Evolutionary conservation across 2,888 invertebrate genomes (phyloP).

Genomic region (Melanostoma scalare): DNA sequence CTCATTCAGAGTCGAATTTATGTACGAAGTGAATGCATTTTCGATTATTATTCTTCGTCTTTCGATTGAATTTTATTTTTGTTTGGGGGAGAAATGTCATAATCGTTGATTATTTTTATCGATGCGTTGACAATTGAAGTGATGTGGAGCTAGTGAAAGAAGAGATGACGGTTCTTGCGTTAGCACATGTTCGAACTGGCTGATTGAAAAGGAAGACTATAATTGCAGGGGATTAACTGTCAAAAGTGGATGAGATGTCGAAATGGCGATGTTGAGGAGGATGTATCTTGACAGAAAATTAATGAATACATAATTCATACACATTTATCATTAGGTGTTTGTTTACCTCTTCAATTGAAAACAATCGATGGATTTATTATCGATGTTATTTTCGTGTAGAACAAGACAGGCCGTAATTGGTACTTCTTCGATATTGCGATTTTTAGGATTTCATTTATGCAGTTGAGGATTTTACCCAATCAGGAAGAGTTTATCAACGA

Average conservation of each 20-base stretch:
- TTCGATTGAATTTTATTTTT: background rate
- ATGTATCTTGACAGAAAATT: constrained; percentile 22
- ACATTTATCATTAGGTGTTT: too few species aligned
- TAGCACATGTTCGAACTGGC: background rate
- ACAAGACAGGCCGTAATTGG: too few species aligned
- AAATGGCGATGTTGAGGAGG: constrained; percentile 11
- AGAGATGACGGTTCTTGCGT: background rate
- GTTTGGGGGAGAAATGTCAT: constrained; percentile 43
- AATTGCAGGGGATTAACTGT: constrained; percentile 23
- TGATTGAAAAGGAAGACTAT: constrained; percentile 12
- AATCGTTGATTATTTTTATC: constrained; percentile 62
- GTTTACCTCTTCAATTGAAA: too few species aligned
- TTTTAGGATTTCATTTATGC: too few species aligned
- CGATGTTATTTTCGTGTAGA: too few species aligned
- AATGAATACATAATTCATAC: background rate
- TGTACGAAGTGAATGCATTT: constrained; percentile 53
- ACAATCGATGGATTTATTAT: too few species aligned
- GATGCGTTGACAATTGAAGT: constrained; percentile 62
- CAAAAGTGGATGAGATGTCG: background rate
- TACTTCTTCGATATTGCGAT: too few species aligned
- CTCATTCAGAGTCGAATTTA: constrained; percentile 63
- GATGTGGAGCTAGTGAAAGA: constrained; percentile 30
- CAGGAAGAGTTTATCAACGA: too few species aligned
- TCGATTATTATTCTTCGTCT: constrained; percentile 18
- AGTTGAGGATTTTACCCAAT: too few species aligned